A percentile compares a stretch with the other conserved stretches of the same genome.
Evolutionary conservation across 2,888 invertebrate species (phyloP).

Genomic region (Nymphalis c-album): DNA sequence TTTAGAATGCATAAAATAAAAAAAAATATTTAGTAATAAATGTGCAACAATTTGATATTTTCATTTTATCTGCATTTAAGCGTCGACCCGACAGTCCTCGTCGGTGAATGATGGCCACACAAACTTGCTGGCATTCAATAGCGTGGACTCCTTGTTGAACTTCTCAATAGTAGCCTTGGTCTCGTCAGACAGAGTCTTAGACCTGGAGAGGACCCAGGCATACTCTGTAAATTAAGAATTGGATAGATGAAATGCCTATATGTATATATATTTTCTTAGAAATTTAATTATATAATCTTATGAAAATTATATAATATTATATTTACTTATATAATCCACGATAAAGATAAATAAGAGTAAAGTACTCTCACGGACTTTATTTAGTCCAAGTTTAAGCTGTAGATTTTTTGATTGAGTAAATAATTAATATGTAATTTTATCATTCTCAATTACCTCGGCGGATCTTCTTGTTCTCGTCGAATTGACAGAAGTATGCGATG

Average conservation of each 20-base stretch:
- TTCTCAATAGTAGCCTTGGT: neutral
- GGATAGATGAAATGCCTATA: neutral
- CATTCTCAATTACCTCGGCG: constrained; percentile 8
- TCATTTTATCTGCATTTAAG: neutral
- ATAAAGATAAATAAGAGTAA: too few species aligned
- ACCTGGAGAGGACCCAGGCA: neutral
- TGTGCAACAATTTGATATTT: too few species aligned
- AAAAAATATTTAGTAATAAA: too few species aligned
- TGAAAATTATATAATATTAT: too few species aligned
- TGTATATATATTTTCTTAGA: neutral
- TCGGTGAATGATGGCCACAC: neutral
- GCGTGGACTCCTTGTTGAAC: neutral
- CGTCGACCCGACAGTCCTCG: neutral
- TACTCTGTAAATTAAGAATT: neutral
- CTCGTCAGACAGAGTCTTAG: neutral
- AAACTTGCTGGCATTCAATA: neutral
- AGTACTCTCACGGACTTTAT: too few species aligned
- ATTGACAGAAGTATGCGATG: constrained; percentile 20
- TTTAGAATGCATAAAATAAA: too few species aligned
- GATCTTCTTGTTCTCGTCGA: constrained; percentile 6
- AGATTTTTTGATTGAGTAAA: too few species aligned
- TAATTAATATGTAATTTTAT: neutral
- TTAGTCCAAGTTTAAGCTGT: too few species aligned
- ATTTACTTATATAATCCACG: too few species aligned
- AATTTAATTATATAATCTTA: too few species aligned